Evolutionary conservation across 2,113 vertebrate genomes (phyloP).

Genomic region (Petroica traversi): DNA sequence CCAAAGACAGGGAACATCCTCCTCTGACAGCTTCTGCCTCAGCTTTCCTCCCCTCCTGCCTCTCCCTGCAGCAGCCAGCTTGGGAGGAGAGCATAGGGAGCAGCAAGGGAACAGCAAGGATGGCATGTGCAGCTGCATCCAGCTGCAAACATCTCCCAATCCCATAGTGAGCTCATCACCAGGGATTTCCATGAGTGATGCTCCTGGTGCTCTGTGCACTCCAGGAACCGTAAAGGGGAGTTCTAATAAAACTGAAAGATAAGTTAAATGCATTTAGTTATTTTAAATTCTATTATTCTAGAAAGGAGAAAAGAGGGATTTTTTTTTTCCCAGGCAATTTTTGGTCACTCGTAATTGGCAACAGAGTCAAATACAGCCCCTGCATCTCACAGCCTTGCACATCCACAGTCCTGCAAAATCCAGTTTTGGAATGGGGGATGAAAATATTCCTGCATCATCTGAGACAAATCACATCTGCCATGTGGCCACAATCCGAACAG

Average conservation of each 20-base stretch:
- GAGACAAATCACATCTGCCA: not conserved
- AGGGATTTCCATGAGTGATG: rapidly evolving
- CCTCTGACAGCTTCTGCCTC: not conserved
- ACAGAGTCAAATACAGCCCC: not conserved
- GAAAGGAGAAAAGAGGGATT: not conserved
- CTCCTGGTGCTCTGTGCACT: not conserved
- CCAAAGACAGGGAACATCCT: not conserved
- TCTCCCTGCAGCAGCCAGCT: not conserved
- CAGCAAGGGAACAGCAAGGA: not conserved
- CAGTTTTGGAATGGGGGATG: not conserved
- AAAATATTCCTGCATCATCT: not conserved
- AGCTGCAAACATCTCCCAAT: not conserved
- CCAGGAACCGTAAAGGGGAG: not conserved
- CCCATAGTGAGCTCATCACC: rapidly evolving
- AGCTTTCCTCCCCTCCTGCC: not conserved
- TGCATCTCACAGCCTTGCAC: not conserved
- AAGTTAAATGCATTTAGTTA: not conserved
- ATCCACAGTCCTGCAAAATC: not conserved
- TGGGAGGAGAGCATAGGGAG: not conserved
- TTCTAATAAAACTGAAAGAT: not conserved
- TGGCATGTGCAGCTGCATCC: not conserved
- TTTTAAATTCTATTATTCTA: not conserved
- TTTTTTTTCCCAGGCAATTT: not conserved
- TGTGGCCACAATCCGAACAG: not conserved
- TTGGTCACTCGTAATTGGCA: not conserved